Percentiles rank a stretch among this genome's conserved stretches.
Evolutionary conservation across 2,888 invertebrate species (phyloP).

Genomic region (Drosophila lutescens): DNA sequence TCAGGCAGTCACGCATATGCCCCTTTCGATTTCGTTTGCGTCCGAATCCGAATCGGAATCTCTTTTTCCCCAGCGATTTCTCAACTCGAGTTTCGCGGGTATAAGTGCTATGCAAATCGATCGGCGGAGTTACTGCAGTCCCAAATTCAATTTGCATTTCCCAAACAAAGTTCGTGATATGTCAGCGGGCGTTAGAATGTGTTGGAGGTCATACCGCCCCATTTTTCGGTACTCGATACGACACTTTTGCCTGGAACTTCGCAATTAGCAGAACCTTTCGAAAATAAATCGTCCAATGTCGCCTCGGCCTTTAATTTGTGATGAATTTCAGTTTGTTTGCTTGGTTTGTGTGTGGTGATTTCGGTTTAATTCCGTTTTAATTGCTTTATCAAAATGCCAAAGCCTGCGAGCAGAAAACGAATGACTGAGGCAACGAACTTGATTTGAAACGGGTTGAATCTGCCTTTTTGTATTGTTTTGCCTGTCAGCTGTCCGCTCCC

Average conservation of each 20-base stretch:
- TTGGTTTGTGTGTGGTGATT: background rate
- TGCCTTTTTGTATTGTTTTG: slow-evolving; percentile 8
- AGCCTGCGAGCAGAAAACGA: slow-evolving; percentile 25
- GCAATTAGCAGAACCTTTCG: slow-evolving; percentile 44
- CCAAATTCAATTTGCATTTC: slow-evolving; percentile 60
- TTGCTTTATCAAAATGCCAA: slow-evolving; percentile 48
- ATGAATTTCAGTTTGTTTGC: slow-evolving; percentile 11
- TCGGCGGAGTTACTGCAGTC: slow-evolving; percentile 28
- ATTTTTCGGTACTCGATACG: slow-evolving; percentile 42
- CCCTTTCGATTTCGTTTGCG: slow-evolving; percentile 67
- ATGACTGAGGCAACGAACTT: slow-evolving; percentile 47
- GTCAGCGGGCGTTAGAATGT: slow-evolving; percentile 77
- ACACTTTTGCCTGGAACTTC: slow-evolving; percentile 56
- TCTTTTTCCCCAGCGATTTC: slow-evolving; percentile 50
- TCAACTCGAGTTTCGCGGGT: slow-evolving; percentile 55
- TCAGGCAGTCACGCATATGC: slow-evolving; percentile 67
- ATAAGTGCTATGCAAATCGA: slow-evolving; percentile 68
- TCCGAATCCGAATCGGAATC: slow-evolving; percentile 58
- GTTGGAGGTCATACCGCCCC: slow-evolving; percentile 42
- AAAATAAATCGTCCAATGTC: slow-evolving; percentile 25
- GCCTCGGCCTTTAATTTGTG: slow-evolving; percentile 30
- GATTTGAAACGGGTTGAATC: slow-evolving; percentile 44
- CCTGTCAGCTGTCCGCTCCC: background rate
- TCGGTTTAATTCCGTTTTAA: slow-evolving; percentile 30
- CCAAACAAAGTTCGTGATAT: slow-evolving; percentile 69